Conservation (phyloP, 2,113 vertebrate genomes). For the Gobiocypris rarus region DNA sequence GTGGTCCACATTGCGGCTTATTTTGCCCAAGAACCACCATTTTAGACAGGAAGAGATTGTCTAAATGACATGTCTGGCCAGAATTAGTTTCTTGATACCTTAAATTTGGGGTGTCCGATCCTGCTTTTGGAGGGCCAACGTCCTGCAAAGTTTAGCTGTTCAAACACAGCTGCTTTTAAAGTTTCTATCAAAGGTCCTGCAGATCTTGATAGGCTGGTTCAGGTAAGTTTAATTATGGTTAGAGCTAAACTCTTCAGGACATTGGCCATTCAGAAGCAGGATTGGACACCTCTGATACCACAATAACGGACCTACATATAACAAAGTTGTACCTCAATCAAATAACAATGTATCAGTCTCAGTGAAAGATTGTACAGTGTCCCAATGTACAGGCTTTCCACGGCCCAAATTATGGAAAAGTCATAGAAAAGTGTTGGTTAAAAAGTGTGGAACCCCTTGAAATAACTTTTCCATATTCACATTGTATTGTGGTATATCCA, state of each 20-base stretch:
- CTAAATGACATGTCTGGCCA: not conserved
- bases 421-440: not conserved
- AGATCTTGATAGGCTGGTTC: not conserved
- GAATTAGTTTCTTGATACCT: not conserved
- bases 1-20: not conserved
- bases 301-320: not conserved
- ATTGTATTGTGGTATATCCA: not conserved
- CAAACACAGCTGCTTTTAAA: not conserved
- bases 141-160: not conserved
- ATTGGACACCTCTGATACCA: not conserved
- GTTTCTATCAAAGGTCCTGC: not conserved
- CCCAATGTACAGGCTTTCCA: not conserved
- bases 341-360: not conserved
- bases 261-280: not conserved
- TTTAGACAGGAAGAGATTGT: not conserved
- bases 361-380: not conserved
- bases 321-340: not conserved
- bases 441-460: not conserved
- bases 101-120: not conserved
- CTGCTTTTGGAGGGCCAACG: not conserved
- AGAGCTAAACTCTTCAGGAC: not conserved
- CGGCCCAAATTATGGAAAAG: not conserved
- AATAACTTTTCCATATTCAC: not conserved
- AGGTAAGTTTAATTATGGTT: not conserved
- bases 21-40: not conserved